Base-by-base conservation (phyloP, 2,113 vertebrate genomes). In the Chaetops frenatus region DNA sequence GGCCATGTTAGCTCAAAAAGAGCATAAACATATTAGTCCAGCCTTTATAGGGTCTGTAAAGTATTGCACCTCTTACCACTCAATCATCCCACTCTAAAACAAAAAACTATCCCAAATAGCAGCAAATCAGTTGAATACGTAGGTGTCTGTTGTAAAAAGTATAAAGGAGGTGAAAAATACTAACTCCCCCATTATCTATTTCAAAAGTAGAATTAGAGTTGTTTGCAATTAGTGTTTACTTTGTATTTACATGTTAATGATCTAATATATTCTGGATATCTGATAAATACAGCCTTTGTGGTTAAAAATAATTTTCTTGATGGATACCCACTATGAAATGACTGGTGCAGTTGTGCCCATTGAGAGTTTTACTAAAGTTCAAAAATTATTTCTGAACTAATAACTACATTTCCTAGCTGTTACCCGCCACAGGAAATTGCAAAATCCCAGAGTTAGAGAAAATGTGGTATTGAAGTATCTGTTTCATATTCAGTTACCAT, bases 201-300 rank as follows among this genome's bases (percentile, higher is more conserved):
- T 90, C 4, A 5, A 60, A 77, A 80, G 40, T 16, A 54, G 33
- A 42, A 5, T 45, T 8, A 8, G 24, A 87, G 15, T 56, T 74
- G 31, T n/a, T 29, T 64, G 4, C 15, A 61, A 16, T 79, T 71
- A 66, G 24, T 22, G 11, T 62, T 80, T 90, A 53, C 40, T 69
- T 83, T 21, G 1, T 54, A 24, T 77, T 81, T 48, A 40, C 3
- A 17, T 15, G 11, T 78, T 62, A 70, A 74, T 45, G 7, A 36
- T 23, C 18, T 24, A 36, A 61, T 23, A 7, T 69, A 61, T 24
- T 71, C 22, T 61, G 28, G 42, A 57, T 48, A 35, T 2, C 0
- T 86, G 54, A n/a, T 61, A 40, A 92, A 74, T 44, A 66, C 6
- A 33, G 21, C 1, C 1, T 8, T 65, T 0, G 0, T 36, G 11